Conservation (phyloP, 2,113 vertebrate species). For the Aspiorhynchus laticeps region DNA sequence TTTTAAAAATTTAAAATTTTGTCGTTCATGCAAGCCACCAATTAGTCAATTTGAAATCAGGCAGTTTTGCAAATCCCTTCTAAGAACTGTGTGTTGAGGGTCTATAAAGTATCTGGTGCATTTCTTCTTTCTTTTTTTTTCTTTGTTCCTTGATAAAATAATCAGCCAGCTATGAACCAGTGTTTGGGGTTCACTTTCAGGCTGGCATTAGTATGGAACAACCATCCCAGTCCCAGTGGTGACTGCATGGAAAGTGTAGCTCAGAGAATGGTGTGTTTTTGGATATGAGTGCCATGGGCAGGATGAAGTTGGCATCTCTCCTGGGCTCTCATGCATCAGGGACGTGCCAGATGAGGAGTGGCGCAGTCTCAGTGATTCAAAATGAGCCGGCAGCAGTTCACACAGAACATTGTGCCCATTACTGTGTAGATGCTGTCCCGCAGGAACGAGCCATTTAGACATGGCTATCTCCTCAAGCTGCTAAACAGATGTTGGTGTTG, state of each 20-base stretch:
- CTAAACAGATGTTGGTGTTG: conserved; percentile 43
- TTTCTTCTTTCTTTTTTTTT: background rate
- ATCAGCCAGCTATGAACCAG: background rate
- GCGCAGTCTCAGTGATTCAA: conserved; percentile 28
- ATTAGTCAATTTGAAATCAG: background rate
- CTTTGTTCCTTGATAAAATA: background rate
- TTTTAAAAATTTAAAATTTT: background rate
- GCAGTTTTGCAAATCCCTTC: background rate
- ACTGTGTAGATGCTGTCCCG: conserved; percentile 31
- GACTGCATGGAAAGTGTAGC: conserved; percentile 29
- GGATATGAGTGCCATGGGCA: background rate
- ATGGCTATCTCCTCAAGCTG: conserved; percentile 30
- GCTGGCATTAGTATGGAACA: conserved; percentile 4
- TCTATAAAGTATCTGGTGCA: background rate
- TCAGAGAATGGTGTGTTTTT: conserved; percentile 39
- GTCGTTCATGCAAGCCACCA: background rate
- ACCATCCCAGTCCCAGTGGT: conserved; percentile 16
- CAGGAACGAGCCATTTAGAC: conserved; percentile 23
- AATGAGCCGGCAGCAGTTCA: background rate
- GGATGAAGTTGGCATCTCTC: conserved; percentile 17
- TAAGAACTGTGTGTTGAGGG: background rate
- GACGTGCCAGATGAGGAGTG: conserved; percentile 36
- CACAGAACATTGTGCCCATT: conserved; percentile 39
- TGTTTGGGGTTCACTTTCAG: conserved; percentile 36
- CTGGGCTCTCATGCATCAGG: conserved; percentile 27